phyloP scores from a whole-genome alignment of 1,140 invertebrate genomes.

The Sycophaga agraensis region DNA sequence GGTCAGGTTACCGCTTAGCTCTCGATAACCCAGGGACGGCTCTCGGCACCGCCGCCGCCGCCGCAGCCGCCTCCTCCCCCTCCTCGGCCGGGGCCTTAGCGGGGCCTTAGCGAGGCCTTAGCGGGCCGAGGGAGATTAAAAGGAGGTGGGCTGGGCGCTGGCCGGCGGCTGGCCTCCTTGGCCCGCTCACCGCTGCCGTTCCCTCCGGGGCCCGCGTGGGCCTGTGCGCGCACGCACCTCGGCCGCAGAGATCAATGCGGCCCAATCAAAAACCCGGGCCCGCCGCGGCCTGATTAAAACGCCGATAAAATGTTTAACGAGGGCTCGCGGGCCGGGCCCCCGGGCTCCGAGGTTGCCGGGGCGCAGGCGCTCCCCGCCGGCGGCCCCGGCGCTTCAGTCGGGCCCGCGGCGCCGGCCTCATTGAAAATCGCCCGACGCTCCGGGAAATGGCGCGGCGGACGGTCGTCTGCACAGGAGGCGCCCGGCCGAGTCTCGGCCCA shows the following conservation, averaged over 20 bases:
- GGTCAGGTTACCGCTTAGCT: conserved; percentile 46
- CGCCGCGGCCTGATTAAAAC: conserved; percentile 22
- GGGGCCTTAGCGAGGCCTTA: too few species aligned
- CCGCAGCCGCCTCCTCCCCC: conserved; percentile 11
- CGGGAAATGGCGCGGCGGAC: conserved; percentile 15
- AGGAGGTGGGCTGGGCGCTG: conserved; percentile 24
- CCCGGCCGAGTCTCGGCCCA: too few species aligned
- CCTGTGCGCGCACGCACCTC: too few species aligned
- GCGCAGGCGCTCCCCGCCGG: not conserved
- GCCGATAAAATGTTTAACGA: conserved; percentile 29
- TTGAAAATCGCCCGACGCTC: conserved; percentile 16
- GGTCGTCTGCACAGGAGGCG: too few species aligned
- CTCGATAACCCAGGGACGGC: conserved; percentile 41
- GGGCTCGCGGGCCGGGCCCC: not conserved
- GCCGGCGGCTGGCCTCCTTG: too few species aligned
- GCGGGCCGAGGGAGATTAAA: conserved; percentile 31
- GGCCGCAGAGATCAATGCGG: conserved; percentile 24
- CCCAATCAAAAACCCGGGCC: conserved; percentile 19
- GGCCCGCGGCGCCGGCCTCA: not conserved
- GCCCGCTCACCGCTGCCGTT: too few species aligned
- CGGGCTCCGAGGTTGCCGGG: not conserved
- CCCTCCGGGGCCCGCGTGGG: not conserved
- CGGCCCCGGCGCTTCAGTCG: too few species aligned
- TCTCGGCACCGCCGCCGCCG: not conserved
- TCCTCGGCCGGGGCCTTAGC: too few species aligned